Base-by-base conservation (phyloP, 2,113 vertebrate species). In the Tiliqua scincoides region DNA sequence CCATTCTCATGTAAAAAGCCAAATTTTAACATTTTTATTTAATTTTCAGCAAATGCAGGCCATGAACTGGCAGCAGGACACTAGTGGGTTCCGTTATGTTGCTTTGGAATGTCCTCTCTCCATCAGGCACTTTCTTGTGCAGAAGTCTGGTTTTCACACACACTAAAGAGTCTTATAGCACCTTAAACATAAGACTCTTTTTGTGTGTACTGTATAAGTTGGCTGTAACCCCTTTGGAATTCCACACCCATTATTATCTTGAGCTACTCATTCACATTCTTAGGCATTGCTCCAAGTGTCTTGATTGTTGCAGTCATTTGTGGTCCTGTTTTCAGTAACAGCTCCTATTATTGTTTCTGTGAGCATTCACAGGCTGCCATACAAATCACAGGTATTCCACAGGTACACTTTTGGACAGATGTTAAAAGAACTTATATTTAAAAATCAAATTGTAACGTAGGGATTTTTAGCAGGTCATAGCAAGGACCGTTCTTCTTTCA, bases 181-280 rank as follows among this genome's bases (percentile, higher is more conserved):
- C 30, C 43, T 84, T 84, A 67, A 75, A 84, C 61, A 84, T 9
- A 27, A 76, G 40, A 11, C 43, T 37, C 15, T 67, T 76, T 57
- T 48, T 74, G 72, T 74, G 72, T 74, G 40, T 62, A 52, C 40
- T 74, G 40, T 62, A 52, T 61, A 8, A 12, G 35, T 84, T n/a
- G 25, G 35, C 30, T 54, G 43, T 30, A 37, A 76, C n/a, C 40
- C 14, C 63, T 48, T n/a, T 43, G 43, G n/a, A 67, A 67, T 85
- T 72, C 65, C 35, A 59, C 57, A 59, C 54, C 57, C 76, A 79
- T 73, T 79, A 67, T 86, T 80, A 73, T 73, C 8, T 62, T 73
- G 37, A 86, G 37, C 57, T 73, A 80, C 68, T 73, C 57, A 63
- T 86, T 62, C 85, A 73, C 57, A 73, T 73, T 73, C 40, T 80